Evolutionary conservation across 2,888 invertebrate species (phyloP).

Genomic region (Bellardia bayeri): DNA sequence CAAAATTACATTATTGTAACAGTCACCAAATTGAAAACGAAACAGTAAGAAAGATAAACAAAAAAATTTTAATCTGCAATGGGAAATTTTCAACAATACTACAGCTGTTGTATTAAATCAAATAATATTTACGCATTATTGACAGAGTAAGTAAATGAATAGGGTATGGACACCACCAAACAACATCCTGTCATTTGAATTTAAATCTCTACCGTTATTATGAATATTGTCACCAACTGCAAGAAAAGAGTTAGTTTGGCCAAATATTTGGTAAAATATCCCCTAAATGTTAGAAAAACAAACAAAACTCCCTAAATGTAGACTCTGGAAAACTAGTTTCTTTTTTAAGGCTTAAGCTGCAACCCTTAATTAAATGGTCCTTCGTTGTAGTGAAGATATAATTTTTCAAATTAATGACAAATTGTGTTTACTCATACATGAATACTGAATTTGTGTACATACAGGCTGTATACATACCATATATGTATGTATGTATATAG

Average conservation of each 20-base stretch:
- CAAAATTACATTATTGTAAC: constrained; percentile 59
- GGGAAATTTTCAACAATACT: constrained; percentile 81
- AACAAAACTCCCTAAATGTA: constrained; percentile 39
- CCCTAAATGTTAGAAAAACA: constrained; percentile 51
- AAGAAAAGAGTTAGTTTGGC: constrained; percentile 54
- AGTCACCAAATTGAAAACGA: constrained; percentile 48
- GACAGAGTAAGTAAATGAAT: constrained; percentile 15
- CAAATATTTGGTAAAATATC: constrained; percentile 47
- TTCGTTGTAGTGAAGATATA: background rate
- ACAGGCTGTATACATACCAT: background rate
- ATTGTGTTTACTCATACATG: background rate
- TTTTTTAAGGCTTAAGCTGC: background rate
- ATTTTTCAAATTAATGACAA: constrained; percentile 18
- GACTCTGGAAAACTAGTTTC: constrained; percentile 42
- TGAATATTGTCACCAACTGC: constrained; percentile 35
- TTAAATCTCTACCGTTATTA: constrained; percentile 74
- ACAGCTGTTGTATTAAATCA: constrained; percentile 78
- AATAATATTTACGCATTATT: constrained; percentile 62
- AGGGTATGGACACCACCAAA: constrained; percentile 2
- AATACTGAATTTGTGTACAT: background rate
- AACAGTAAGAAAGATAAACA: background rate
- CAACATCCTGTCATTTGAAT: constrained; percentile 68
- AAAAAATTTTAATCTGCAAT: constrained; percentile 80
- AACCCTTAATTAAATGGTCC: constrained; percentile 40
- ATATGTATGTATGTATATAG: no score